phyloP scores from a whole-genome alignment of 2,888 invertebrate genomes.

The Crocallis elinguaria region DNA sequence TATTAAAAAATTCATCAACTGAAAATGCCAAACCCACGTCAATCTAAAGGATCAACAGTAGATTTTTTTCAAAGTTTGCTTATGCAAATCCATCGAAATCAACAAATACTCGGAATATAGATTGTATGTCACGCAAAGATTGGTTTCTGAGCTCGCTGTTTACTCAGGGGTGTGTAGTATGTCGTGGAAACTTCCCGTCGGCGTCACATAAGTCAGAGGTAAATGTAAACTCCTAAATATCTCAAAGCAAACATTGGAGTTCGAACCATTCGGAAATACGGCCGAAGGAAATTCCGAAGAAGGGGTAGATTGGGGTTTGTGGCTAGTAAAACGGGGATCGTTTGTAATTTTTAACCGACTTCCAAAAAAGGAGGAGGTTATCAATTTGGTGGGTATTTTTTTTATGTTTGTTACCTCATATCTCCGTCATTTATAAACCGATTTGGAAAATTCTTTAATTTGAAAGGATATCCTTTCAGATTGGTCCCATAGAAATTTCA shows the following conservation, averaged over 20 bases:
- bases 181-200: conserved; percentile 29
- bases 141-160: conserved; percentile 31
- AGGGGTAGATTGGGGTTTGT: conserved; percentile 19
- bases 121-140: conserved; percentile 29
- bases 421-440: no score
- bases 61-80: conserved; percentile 7
- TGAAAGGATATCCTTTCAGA: no score
- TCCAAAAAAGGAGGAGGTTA: no score
- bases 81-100: conserved; percentile 23
- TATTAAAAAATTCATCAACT: no score
- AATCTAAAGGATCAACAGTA: conserved; percentile 1
- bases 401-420: no score
- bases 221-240: conserved; percentile 59
- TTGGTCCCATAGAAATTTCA: no score
- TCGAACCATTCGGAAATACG: conserved; percentile 61
- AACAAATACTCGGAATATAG: conserved; percentile 29
- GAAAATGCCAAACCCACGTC: conserved; percentile 11
- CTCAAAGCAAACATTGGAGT: conserved; percentile 68
- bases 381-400: no score
- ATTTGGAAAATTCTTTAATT: no score
- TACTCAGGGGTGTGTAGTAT: conserved; percentile 20
- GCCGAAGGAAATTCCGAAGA: conserved; percentile 35
- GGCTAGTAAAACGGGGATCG: conserved; percentile 12
- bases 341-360: conserved; percentile 9
- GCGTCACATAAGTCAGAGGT: conserved; percentile 49